Conservation (phyloP, 2,797 vertebrate genomes). For the Ispidina lecontei region DNA sequence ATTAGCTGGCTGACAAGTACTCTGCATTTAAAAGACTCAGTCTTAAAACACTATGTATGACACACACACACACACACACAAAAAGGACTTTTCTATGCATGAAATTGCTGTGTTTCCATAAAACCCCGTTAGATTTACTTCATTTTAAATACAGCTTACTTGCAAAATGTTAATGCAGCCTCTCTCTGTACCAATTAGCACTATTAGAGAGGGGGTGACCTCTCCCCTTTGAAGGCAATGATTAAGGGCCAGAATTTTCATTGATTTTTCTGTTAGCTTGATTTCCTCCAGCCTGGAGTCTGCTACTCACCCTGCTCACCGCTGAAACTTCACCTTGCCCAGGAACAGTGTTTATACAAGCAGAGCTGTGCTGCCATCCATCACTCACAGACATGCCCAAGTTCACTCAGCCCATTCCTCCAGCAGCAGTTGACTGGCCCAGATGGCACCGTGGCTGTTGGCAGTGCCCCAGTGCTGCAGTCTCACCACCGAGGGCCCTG, state of each 20-base stretch:
- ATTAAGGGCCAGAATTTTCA: conserved; percentile 21
- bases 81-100: fast-evolving
- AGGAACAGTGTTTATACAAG: background rate
- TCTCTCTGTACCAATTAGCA: conserved; percentile 2
- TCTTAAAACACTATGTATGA: fast-evolving
- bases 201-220: background rate
- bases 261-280: conserved; percentile 10
- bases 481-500: fast-evolving
- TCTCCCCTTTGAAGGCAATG: background rate
- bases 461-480: background rate
- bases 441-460: fast-evolving
- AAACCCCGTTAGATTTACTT: background rate
- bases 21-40: background rate
- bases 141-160: background rate
- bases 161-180: conserved; percentile 6
- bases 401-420: background rate
- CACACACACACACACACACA: no score
- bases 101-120: background rate
- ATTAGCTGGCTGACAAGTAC: background rate
- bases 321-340: background rate
- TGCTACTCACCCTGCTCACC: background rate
- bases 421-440: background rate
- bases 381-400: background rate
- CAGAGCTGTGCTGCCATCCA: background rate
- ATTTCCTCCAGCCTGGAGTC: background rate